Conservation (phyloP, 2,113 vertebrate genomes). For the Heptranchias perlo region DNA sequence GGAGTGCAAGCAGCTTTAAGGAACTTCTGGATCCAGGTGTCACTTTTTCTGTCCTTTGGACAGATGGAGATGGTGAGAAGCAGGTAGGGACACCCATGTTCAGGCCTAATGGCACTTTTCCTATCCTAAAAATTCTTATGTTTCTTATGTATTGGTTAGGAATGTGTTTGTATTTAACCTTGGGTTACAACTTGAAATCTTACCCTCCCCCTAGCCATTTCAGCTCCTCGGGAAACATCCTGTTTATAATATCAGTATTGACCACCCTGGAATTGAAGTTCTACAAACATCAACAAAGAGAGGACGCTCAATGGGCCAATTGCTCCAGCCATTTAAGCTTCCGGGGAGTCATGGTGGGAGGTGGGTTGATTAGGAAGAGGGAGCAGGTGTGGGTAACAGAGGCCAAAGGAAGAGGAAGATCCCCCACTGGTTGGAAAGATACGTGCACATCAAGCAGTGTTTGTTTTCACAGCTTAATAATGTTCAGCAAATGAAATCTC, state of each 20-base stretch:
- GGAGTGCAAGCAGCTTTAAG: no score
- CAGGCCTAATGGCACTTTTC: not conserved
- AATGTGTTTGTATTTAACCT: constrained; percentile 23
- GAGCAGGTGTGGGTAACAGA: constrained; percentile 15
- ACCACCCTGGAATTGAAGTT: constrained; percentile 21
- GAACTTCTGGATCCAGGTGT: not conserved
- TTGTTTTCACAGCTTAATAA: constrained; percentile 32
- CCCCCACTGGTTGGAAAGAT: not conserved
- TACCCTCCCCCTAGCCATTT: not conserved
- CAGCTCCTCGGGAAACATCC: constrained; percentile 26
- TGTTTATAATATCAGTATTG: constrained; percentile 28
- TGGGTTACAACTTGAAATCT: not conserved
- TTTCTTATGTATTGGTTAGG: not conserved
- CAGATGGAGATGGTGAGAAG: not conserved
- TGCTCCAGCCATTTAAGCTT: not conserved
- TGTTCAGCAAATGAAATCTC: not conserved
- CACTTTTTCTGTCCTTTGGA: not conserved
- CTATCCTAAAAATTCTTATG: not conserved
- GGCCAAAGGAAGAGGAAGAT: not conserved
- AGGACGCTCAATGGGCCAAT: not conserved
- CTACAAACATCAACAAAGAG: not conserved
- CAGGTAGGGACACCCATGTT: not conserved
- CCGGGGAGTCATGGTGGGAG: not conserved
- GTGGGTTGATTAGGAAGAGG: not conserved
- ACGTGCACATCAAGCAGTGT: not conserved